Conservation (phyloP, 2,888 invertebrate genomes). For the Polietes domitor region DNA sequence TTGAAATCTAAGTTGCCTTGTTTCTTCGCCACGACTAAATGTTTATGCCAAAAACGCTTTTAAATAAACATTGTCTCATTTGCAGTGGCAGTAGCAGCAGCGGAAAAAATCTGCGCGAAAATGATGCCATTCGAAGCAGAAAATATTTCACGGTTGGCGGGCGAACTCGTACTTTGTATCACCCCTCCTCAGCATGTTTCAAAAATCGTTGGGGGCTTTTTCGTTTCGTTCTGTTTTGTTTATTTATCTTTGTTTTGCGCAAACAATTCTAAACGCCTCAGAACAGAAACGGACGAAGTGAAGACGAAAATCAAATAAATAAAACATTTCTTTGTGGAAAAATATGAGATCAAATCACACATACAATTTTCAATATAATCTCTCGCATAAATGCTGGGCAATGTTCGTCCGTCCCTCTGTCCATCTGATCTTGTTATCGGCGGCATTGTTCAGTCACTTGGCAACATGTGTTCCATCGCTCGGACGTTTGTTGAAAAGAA, state of each 20-base stretch:
- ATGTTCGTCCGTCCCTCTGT: neutral
- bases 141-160: constrained; percentile 14
- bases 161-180: neutral
- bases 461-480: constrained; percentile 12
- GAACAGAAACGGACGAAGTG: neutral
- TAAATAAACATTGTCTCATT: constrained; percentile 36
- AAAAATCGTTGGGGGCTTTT: no score
- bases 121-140: constrained; percentile 8
- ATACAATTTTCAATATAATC: constrained; percentile 16
- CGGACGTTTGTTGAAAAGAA: neutral
- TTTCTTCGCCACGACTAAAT: neutral
- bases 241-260: constrained; percentile 12
- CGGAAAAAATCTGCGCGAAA: neutral
- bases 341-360: constrained; percentile 6
- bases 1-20: neutral
- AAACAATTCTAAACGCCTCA: constrained; percentile 9
- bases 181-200: neutral
- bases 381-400: neutral
- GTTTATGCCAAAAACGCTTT: constrained; percentile 1
- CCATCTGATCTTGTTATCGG: neutral
- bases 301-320: constrained; percentile 12
- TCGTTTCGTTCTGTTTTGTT: neutral
- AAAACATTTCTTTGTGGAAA: constrained; percentile 11
- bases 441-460: neutral
- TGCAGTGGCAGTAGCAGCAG: neutral